Evolutionary conservation across 2,113 vertebrate species (phyloP), one percentile per base, ranked within the genome.

Genomic region (Bubo blakistoni): DNA sequence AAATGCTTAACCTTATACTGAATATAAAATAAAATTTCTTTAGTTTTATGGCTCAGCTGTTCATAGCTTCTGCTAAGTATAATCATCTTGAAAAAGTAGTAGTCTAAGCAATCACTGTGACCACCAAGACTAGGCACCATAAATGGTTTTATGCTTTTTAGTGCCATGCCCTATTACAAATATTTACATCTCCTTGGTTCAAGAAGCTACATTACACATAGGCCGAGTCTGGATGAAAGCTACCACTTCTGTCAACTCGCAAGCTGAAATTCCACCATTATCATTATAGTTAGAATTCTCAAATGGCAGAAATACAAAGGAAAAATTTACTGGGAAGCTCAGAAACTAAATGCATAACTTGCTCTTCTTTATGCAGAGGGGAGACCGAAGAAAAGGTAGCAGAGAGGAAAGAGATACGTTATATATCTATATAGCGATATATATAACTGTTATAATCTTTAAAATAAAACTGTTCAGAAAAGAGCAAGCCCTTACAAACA

Each of bases 121-220:
- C 42, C 17, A 66, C 32, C 32, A 63, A 46, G 27, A 74, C 55
- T 4, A 71, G 42, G 10, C 24, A 79, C 38, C 57, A 79, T 32
- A 96, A 90, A 94, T 17, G 25, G 61, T 42, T 94, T 93, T 27
- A 82, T 6, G 38, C 38, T n/a, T 71, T 71, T 71, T 22, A 84
- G 55, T 32, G 25, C 19, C 32, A 36, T 22, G 11, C 11, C 2
- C 15, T 59, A 40, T 26, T 29, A 67, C 38, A 90, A 63, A 66
- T 71, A 38, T 55, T 79, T 76, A 29, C 29, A 72, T 26, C 17
- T 71, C 51, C 34, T 29, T 59, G 13, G 26, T 76, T 88, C 42
- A 77, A 82, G n/a, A 32, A 87, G 44, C 30, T 76, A 44, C 30
- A 30, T 7, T 34, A 46, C 52, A 66, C 3, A 5, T 16, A 79